A percentile compares a stretch with the other conserved stretches of the same genome.
phyloP scores from a whole-genome alignment of 2,113 vertebrate species.

The Naja naja region DNA sequence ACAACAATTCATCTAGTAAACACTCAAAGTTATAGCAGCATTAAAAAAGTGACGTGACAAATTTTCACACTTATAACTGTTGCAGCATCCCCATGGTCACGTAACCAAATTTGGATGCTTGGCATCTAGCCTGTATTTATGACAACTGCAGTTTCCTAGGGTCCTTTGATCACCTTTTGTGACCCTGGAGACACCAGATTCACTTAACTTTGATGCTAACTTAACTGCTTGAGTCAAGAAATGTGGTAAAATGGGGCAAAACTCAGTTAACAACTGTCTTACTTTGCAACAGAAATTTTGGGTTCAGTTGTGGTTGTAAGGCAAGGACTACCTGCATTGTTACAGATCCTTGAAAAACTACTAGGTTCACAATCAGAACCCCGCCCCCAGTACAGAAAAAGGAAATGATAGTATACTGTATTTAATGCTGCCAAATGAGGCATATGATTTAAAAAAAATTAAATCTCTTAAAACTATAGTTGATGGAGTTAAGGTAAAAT shows the following conservation, averaged over 20 bases:
- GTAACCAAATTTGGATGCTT: no score
- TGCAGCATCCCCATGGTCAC: no score
- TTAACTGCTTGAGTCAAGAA: no score
- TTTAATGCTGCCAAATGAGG: not conserved
- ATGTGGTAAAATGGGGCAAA: not conserved
- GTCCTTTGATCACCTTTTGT: no score
- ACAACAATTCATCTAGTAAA: not conserved
- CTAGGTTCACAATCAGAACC: not conserved
- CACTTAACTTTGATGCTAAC: no score
- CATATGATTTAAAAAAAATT: not conserved
- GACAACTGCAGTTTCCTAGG: no score
- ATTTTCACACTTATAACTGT: no score
- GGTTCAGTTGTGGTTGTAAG: not conserved
- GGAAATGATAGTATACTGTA: not conserved
- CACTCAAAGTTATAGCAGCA: not conserved
- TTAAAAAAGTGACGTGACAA: not conserved
- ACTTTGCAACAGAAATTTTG: not conserved
- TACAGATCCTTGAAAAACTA: not conserved
- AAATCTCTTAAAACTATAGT: constrained; percentile 1
- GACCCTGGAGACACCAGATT: no score
- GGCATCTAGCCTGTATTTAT: no score
- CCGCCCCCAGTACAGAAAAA: not conserved
- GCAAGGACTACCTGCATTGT: not conserved
- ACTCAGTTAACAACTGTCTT: not conserved
- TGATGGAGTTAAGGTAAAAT: constrained; percentile 33